Evolutionary conservation across 2,113 vertebrate species (phyloP).

Genomic region (Cephalophus harveyi): DNA sequence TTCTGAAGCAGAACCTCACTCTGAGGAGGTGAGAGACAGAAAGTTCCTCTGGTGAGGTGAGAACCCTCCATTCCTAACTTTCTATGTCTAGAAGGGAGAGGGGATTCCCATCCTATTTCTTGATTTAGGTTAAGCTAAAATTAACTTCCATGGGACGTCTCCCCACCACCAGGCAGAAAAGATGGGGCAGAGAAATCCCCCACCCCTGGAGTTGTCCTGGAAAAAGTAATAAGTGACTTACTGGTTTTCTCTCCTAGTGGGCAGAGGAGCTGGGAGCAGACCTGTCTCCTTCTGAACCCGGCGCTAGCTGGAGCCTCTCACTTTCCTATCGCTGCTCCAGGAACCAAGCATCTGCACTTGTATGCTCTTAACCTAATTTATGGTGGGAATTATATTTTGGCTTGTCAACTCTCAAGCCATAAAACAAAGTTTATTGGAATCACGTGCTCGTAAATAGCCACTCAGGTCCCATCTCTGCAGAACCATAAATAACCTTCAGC

Average conservation of each 20-base stretch:
- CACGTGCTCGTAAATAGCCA: conserved; percentile 98
- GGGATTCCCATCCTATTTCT: neutral
- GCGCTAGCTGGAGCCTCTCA: conserved; percentile 81
- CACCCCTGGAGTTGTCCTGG: neutral
- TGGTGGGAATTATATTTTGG: conserved; percentile 99
- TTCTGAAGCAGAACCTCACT: conserved; percentile 1
- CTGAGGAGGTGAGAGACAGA: neutral
- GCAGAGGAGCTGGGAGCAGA: conserved; percentile 71
- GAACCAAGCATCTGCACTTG: conserved; percentile 96
- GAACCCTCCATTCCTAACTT: conserved; percentile 30
- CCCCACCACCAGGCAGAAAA: neutral
- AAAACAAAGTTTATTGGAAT: conserved; percentile 99
- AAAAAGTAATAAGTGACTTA: conserved; percentile 83
- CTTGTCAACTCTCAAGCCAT: conserved; percentile 99
- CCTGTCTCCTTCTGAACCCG: conserved; percentile 78
- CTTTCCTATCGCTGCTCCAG: conserved; percentile 87
- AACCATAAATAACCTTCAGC: conserved; percentile 99
- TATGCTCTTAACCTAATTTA: conserved; percentile 98
- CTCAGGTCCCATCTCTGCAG: conserved; percentile 91
- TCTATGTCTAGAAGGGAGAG: neutral
- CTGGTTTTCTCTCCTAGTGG: conserved; percentile 79
- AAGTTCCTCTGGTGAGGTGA: neutral
- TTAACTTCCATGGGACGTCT: conserved; percentile 26
- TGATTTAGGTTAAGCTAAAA: conserved; percentile 31
- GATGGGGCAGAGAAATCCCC: neutral